phyloP scores from a whole-genome alignment of 1,140 invertebrate genomes.

The Ceratosolen fusciceps region DNA sequence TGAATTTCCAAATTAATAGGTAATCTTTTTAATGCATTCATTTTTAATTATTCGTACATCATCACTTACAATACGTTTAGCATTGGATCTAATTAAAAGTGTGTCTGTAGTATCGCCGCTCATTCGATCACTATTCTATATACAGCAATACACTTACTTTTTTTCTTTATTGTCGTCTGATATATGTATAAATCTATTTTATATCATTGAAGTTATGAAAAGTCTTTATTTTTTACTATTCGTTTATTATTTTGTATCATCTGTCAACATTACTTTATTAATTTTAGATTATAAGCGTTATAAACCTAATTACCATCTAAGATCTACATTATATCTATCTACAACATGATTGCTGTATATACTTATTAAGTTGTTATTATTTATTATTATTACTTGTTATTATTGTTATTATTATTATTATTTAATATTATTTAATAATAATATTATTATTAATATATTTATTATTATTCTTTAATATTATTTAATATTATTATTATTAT shows the following conservation, averaged over 20 bases:
- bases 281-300: slow-evolving; percentile 36
- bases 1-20: background rate
- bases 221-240: slow-evolving; percentile 16
- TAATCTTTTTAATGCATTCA: slow-evolving; percentile 3
- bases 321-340: slow-evolving; percentile 27
- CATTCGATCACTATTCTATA: slow-evolving; percentile 19
- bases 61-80: background rate
- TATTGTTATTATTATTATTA: slow-evolving; percentile 23
- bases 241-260: background rate
- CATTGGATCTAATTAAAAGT: background rate
- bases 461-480: slow-evolving; percentile 5
- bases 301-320: slow-evolving; percentile 31
- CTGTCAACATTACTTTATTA: slow-evolving; percentile 1
- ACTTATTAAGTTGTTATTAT: slow-evolving; percentile 19
- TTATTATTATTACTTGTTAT: slow-evolving; percentile 46
- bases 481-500: slow-evolving; percentile 7
- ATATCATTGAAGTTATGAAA: slow-evolving; percentile 1
- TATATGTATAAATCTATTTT: background rate
- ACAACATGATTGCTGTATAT: slow-evolving; percentile 45
- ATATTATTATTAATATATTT: slow-evolving; percentile 22
- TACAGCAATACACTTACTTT: background rate
- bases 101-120: slow-evolving; percentile 6
- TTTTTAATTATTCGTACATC: slow-evolving; percentile 20
- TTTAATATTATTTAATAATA: background rate
- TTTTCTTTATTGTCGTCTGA: slow-evolving; percentile 11